Percentiles rank a stretch among this genome's conserved stretches.
Conservation (phyloP, 2,797 vertebrate genomes). For the Rhynchonycteris naso region DNA sequence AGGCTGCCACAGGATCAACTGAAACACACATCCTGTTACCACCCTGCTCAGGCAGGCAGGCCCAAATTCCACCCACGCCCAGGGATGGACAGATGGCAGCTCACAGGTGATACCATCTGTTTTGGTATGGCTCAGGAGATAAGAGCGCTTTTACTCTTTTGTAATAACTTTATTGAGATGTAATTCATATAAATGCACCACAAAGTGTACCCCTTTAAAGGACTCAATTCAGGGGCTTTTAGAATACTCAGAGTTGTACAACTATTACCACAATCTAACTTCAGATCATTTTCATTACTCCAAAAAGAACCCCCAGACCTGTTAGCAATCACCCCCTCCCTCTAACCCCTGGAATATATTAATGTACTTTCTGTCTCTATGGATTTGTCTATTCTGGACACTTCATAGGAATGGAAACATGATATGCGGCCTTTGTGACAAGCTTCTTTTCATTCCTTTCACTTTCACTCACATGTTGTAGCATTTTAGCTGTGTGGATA, state of each 20-base stretch:
- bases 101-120: neutral
- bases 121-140: neutral
- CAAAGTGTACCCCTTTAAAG: neutral
- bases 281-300: neutral
- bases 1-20: neutral
- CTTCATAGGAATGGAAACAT: neutral
- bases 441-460: neutral
- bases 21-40: neutral
- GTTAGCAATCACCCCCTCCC: neutral
- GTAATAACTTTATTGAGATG: neutral
- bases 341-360: neutral
- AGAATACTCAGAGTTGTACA: neutral
- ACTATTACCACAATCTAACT: neutral
- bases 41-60: no score
- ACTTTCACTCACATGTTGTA: neutral
- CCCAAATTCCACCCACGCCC: neutral
- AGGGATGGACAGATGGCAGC: neutral
- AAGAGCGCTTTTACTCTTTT: neutral
- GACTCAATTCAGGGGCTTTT: neutral
- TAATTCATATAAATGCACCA: neutral
- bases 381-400: neutral
- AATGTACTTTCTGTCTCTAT: neutral
- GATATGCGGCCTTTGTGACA: neutral
- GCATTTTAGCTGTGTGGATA: neutral
- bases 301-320: neutral